Evolutionary conservation across 2,113 vertebrate genomes (phyloP).

Genomic region (Carlito syrichta): DNA sequence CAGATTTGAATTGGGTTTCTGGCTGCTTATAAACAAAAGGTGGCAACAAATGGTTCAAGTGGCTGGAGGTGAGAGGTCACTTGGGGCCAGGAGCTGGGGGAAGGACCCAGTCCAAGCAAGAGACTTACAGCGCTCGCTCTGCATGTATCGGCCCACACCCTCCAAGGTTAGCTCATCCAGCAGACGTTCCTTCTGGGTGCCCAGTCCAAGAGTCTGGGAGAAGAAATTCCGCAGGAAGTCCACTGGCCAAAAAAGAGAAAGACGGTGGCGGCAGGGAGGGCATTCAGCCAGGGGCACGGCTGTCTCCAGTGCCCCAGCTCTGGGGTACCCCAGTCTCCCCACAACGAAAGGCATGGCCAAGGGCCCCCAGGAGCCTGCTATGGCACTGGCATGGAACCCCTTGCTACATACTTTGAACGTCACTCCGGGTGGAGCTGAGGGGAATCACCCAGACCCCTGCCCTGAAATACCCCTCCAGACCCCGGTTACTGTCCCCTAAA

Average conservation of each 20-base stretch:
- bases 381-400: neutral
- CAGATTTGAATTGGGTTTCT: neutral
- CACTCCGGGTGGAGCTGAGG: neutral
- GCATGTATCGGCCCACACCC: slow-evolving; percentile 88
- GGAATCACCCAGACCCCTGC: neutral
- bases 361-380: neutral
- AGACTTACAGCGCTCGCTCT: slow-evolving; percentile 89
- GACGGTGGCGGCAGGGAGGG: rapidly evolving
- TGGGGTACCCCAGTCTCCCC: neutral
- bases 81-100: neutral
- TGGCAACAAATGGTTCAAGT: neutral
- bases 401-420: neutral
- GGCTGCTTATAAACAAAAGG: neutral
- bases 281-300: neutral
- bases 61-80: neutral
- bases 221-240: slow-evolving; percentile 92
- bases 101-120: neutral
- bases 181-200: slow-evolving; percentile 85
- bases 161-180: slow-evolving; percentile 91
- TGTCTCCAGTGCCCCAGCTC: neutral
- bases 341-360: neutral
- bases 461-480: neutral
- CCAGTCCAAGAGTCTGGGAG: slow-evolving; percentile 88
- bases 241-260: slow-evolving; percentile 81
- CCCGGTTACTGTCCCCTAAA: rapidly evolving